These are phyloP conservation scores for Pelochelys cantorii DNA, from an alignment of 2,797 vertebrate species.

Conservation along the genomic window DNA sequence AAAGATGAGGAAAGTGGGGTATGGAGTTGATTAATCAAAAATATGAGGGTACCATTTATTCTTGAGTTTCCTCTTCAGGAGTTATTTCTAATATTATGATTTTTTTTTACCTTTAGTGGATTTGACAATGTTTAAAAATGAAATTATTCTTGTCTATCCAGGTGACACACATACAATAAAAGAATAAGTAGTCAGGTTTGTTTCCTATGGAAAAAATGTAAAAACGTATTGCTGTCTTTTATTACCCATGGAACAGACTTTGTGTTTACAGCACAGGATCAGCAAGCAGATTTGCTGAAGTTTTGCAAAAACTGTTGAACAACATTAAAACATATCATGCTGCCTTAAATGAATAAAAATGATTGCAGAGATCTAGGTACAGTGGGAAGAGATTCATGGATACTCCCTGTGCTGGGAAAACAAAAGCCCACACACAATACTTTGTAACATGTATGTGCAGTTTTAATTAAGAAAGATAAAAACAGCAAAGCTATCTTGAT, in stretches of 20 bases:
- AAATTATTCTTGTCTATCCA: slow-evolving; percentile 28
- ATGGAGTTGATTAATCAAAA: slow-evolving; percentile 56
- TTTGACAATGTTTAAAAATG: slow-evolving; percentile 27
- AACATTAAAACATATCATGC: background rate
- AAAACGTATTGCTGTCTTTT: background rate
- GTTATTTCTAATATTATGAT: background rate
- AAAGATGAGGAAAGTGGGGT: slow-evolving; percentile 58
- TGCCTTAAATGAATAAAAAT: slow-evolving; percentile 19
- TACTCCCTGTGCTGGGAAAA: background rate
- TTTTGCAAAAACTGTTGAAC: background rate
- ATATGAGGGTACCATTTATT: background rate
- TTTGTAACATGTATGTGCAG: background rate
- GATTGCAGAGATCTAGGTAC: background rate
- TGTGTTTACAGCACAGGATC: slow-evolving; percentile 19
- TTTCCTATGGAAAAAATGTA: background rate
- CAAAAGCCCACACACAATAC: background rate
- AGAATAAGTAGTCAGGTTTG: background rate
- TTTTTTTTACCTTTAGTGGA: background rate
- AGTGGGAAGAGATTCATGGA: background rate
- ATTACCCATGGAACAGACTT: background rate
- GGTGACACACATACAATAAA: slow-evolving; percentile 3
- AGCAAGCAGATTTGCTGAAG: slow-evolving; percentile 7
- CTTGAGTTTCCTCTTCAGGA: slow-evolving; percentile 1
- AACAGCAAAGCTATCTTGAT: slow-evolving; percentile 23
- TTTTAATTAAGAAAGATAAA: slow-evolving; percentile 33